Percentiles rank a stretch among this genome's conserved stretches.
Evolutionary conservation across 2,888 invertebrate genomes (phyloP).

Genomic region (Melipona beecheii): DNA sequence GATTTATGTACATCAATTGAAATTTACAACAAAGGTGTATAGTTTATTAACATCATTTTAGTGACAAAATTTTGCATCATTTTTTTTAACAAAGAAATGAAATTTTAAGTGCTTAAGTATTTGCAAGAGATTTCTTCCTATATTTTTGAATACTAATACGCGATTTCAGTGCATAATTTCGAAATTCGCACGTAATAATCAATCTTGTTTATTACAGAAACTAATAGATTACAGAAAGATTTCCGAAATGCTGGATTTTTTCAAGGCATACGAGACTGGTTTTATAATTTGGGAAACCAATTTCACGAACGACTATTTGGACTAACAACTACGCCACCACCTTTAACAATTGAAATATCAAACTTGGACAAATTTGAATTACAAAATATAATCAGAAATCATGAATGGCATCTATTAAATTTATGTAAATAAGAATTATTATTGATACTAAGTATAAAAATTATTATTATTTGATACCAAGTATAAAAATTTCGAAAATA

Average conservation of each 20-base stretch:
- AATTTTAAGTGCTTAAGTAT: background rate
- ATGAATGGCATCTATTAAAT: slow-evolving; percentile 47
- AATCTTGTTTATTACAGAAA: slow-evolving; percentile 23
- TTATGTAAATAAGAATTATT: slow-evolving; percentile 61
- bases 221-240: slow-evolving; percentile 24
- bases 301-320: slow-evolving; percentile 39
- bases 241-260: slow-evolving; percentile 57
- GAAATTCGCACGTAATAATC: background rate
- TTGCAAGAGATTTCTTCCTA: background rate
- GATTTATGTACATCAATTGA: slow-evolving; percentile 34
- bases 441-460: background rate
- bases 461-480: background rate
- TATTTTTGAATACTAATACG: background rate
- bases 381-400: slow-evolving; percentile 15
- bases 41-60: slow-evolving; percentile 12
- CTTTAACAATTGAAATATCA: slow-evolving; percentile 42
- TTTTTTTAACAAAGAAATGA: background rate
- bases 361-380: slow-evolving; percentile 49
- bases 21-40: slow-evolving; percentile 55
- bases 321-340: background rate
- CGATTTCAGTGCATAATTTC: too few relatives aligned
- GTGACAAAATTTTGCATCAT: background rate
- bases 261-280: slow-evolving; percentile 72
- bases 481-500: background rate
- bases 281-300: slow-evolving; percentile 59